Evolutionary conservation across 1,140 invertebrate genomes (phyloP).

Genomic region (Ditylenchus dipsaci): DNA sequence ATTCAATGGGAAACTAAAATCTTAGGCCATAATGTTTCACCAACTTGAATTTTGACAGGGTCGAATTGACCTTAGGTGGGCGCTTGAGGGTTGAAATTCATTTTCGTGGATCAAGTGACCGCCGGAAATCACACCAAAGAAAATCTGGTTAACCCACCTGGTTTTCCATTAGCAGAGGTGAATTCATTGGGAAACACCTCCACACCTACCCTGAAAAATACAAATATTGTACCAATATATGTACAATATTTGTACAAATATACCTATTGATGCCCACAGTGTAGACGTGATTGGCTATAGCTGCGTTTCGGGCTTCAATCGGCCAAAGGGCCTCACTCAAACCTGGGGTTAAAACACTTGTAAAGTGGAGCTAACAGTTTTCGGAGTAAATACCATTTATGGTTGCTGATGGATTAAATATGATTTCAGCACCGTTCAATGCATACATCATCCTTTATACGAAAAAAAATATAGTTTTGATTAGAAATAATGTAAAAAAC

Average conservation of each 20-base stretch:
- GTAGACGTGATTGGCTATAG: conserved; percentile 90
- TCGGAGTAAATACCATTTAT: conserved; percentile 68
- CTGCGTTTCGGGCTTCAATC: conserved; percentile 88
- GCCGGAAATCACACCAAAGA: too few species aligned
- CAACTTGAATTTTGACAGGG: too few species aligned
- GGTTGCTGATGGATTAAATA: conserved; percentile 98
- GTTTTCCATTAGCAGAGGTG: conserved; percentile 84
- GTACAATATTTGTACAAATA: conserved; percentile 60
- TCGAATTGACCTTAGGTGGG: too few species aligned
- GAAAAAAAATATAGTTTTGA: neutral
- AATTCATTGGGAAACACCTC: conserved; percentile 83
- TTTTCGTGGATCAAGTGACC: too few species aligned
- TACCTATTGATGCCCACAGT: conserved; percentile 90
- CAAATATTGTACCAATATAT: conserved; percentile 64
- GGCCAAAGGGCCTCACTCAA: neutral
- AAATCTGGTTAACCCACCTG: conserved; percentile 57
- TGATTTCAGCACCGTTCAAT: conserved; percentile 92
- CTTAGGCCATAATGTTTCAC: too few species aligned
- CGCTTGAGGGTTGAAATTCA: too few species aligned
- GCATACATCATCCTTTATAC: conserved; percentile 77
- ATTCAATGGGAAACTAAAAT: conserved; percentile 9
- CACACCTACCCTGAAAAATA: conserved; percentile 86
- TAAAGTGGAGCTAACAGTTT: too few species aligned
- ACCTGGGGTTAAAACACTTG: too few species aligned
- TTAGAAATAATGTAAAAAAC: neutral